Evolutionary conservation across 2,113 vertebrate species (phyloP).

Genomic region (Pachypanchax playfairii): DNA sequence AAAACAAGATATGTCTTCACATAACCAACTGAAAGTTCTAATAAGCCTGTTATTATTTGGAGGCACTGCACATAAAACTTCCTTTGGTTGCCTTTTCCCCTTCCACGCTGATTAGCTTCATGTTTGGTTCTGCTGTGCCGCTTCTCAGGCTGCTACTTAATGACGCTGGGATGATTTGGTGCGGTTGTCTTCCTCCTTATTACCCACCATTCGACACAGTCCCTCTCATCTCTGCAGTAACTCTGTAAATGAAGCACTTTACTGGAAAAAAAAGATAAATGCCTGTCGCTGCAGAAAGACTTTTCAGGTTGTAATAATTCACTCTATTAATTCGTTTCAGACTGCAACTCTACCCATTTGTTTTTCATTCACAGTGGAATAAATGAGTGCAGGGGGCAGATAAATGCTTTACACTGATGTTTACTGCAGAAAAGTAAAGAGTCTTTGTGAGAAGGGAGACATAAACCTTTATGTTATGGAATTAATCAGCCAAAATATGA

Average conservation of each 20-base stretch:
- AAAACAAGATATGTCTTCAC: conserved; percentile 1
- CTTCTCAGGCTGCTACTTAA: conserved; percentile 36
- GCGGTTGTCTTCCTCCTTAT: conserved; percentile 36
- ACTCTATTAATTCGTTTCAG: conserved; percentile 73
- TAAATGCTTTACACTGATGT: conserved; percentile 35
- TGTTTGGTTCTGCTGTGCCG: conserved; percentile 7
- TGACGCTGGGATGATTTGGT: conserved; percentile 43
- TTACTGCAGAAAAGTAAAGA: conserved; percentile 3
- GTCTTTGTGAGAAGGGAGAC: not conserved
- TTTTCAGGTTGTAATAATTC: conserved; percentile 72
- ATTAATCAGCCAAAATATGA: no score
- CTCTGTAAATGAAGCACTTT: conserved; percentile 69
- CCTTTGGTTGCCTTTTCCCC: conserved; percentile 12
- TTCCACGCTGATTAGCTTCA: conserved; percentile 23
- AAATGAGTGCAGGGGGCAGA: conserved; percentile 29
- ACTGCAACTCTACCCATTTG: conserved; percentile 46
- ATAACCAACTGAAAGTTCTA: not conserved
- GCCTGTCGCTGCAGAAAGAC: conserved; percentile 61
- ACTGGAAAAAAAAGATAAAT: conserved; percentile 73
- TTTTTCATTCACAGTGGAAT: conserved; percentile 47
- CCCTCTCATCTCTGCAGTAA: conserved; percentile 54
- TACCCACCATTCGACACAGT: conserved; percentile 46
- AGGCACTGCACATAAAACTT: conserved; percentile 3
- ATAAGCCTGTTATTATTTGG: conserved; percentile 24
- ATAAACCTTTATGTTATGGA: not conserved